A percentile compares a stretch with the other conserved stretches of the same genome.
Conservation (phyloP, 2,797 vertebrate species). For the Chromobotia macracanthus region DNA sequence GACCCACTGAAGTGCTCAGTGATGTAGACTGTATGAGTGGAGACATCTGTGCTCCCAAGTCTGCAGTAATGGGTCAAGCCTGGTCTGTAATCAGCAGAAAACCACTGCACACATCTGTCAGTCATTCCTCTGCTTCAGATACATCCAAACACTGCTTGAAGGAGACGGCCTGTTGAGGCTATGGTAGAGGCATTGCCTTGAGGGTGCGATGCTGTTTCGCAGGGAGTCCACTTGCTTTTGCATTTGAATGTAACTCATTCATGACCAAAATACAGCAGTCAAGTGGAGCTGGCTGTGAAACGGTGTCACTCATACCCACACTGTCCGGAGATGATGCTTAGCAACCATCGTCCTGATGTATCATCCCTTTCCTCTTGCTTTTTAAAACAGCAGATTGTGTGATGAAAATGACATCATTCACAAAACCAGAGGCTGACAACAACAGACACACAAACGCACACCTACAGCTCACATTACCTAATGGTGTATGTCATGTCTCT, state of each 20-base stretch:
- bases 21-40: neutral
- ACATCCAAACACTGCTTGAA: slow-evolving; percentile 4
- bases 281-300: slow-evolving; percentile 5
- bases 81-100: neutral
- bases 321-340: slow-evolving; percentile 31
- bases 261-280: slow-evolving; percentile 21
- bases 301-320: slow-evolving; percentile 43
- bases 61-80: slow-evolving; percentile 28
- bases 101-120: slow-evolving; percentile 41
- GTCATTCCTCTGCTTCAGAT: neutral
- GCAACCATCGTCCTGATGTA: slow-evolving; percentile 27
- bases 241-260: neutral
- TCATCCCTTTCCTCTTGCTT: slow-evolving; percentile 5
- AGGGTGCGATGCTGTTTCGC: neutral
- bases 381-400: slow-evolving; percentile 18
- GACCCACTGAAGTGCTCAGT: slow-evolving; percentile 2
- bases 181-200: neutral
- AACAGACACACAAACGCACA: slow-evolving; percentile 22
- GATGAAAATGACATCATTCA: neutral
- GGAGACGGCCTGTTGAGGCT: neutral
- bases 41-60: slow-evolving; percentile 34
- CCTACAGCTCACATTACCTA: slow-evolving; percentile 9
- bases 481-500: neutral
- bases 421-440: neutral
- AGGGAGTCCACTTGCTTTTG: neutral